These are phyloP conservation scores for Cynocephalus volans DNA, from an alignment of 2,113 vertebrate genomes.

Conservation along the genomic window DNA sequence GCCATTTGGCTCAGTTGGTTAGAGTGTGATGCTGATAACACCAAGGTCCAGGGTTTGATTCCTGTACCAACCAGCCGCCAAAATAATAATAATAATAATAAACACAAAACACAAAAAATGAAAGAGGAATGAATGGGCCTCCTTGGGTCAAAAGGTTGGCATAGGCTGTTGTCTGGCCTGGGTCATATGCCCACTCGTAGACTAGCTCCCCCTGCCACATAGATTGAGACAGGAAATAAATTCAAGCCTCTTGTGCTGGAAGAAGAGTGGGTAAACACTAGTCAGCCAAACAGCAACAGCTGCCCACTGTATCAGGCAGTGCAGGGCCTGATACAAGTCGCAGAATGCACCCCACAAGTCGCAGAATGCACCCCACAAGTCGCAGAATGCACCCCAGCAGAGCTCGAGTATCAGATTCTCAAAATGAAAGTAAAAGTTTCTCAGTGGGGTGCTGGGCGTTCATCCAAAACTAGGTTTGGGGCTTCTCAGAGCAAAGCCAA, in stretches of 20 bases:
- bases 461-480: background rate
- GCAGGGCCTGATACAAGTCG: too few species aligned
- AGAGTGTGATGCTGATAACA: too few species aligned
- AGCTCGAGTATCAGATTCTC: background rate
- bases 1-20: too few species aligned
- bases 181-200: background rate
- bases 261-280: background rate
- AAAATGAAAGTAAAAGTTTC: slow-evolving; percentile 9
- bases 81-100: too few species aligned
- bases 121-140: background rate
- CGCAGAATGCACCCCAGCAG: background rate
- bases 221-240: background rate
- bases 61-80: too few species aligned
- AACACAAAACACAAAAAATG: too few species aligned
- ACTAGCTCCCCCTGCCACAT: background rate
- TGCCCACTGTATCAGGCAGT: background rate
- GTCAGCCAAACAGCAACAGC: background rate
- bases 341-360: background rate
- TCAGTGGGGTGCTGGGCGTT: background rate
- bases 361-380: background rate
- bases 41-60: too few species aligned
- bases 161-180: background rate
- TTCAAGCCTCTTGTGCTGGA: background rate
- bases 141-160: background rate
- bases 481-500: background rate